Base-by-base conservation (phyloP, 1,140 invertebrate species). In the Macrotrachela quadricornifera region DNA sequence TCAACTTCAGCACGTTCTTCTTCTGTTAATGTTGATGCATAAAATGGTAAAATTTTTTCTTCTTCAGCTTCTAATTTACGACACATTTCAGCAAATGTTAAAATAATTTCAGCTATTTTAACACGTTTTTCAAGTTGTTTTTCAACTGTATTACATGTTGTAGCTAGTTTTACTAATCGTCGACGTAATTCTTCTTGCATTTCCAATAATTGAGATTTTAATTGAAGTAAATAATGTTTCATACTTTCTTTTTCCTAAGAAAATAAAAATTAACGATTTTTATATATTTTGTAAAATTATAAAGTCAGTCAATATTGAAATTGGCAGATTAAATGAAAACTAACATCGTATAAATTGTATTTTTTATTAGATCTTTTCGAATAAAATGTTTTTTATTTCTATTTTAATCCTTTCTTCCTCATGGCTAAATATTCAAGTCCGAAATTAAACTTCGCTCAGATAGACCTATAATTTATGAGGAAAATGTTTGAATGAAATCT, bases 11-110 rank as follows among this genome's bases (percentile, higher is more conserved):
- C 63, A 38, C 61, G 56, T 51, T 72, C 70, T 46, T 70, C 64
- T 21, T 62, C 54, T 9, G 67, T 71, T 10, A 71, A 57, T 8
- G 70, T 67, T 14, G 63, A 60, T 16, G 64, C 63, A 58, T 68
- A 69, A 51, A 72, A 71, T n/a, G 70, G 70, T 14, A 72, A 55
- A 15, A 72, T 67, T 58, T 72, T 72, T 60, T 72, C 69, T 46
- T 70, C 67, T 52, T 72, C 70, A 17, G 67, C 71, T 51, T 72
- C 70, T 49, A 69, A 48, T 56, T 69, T 70, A 13, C 68, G 59
- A 57, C 68, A 67, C 61, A 68, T 66, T 55, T 72, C 70, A 30
- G 64, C 61, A 14, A 69, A 44, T 49, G 63, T 63, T 48, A 71
- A 50, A 30, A 71, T 66, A 44, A 58, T 52, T 50, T 67, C n/a